Base-by-base conservation (phyloP, 2,888 invertebrate genomes). In the Temnothorax ravouxi region DNA sequence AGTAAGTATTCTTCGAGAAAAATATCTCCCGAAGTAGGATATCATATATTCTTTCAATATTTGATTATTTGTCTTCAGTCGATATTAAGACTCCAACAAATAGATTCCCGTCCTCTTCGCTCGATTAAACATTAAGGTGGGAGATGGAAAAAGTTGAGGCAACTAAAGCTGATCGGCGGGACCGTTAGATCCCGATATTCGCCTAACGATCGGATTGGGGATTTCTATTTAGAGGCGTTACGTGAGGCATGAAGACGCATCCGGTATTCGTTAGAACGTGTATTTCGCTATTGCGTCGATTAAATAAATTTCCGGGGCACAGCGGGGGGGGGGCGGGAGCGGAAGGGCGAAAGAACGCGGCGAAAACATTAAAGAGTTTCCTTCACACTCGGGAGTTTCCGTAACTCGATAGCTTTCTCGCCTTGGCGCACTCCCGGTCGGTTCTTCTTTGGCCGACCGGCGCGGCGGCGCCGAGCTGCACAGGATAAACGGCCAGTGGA, bases 381-480 rank as follows among this genome's bases (percentile, higher is more conserved):
- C 59, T 74, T 72, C 79, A 80, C 79, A 72, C 79, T 59, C 79
- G 79, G 81, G 81, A 81, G 81, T 81, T 77, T 76, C 81, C 81
- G 81, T 72, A 80, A 80, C 79, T 80, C 74, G 74, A 72, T 80
- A 80, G 79, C 79, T 74, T 74, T 80, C 74, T 80, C 81, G 79
- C 52, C 76, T 75, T 81, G 44, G 62, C 76, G 77, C 18, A 47
- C 76, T 59, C 52, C 61, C 61, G 44, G 56, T 21, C 62, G 50
- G 76, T 50, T 81, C 81, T 76, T 56, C 62, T 41, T 69, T 69
- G 77, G 76, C 62, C 62, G 62, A 59, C 44, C 52, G 47, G 52
- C 77, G 50, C 5, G 41, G 44, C 52, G 47, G 52, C 77, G 50
- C 6, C 52, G 44, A 44, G 54, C 38, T 52, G 62, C 77, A 69